phyloP scores from a whole-genome alignment of 1,140 invertebrate species.

The Bombus consobrinus region DNA sequence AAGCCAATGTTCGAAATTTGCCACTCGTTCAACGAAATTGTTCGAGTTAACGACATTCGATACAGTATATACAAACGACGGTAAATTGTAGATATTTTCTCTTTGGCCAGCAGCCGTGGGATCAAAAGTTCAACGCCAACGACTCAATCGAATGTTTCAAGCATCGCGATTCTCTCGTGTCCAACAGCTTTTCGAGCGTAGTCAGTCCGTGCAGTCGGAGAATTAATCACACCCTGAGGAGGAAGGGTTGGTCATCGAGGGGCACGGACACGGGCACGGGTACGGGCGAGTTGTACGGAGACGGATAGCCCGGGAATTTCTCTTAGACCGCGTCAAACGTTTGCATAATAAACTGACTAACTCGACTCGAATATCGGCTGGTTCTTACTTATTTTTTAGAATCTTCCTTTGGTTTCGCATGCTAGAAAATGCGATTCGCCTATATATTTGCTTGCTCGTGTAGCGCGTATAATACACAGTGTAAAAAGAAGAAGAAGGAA shows the following conservation, averaged over 20 bases:
- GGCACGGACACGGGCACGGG: constrained; percentile 1
- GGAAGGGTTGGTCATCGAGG: constrained; percentile 38
- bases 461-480: too few species aligned
- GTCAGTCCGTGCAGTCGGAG: constrained; percentile 33
- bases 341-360: constrained; percentile 41
- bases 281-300: constrained; percentile 30
- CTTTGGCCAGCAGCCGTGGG: too few species aligned
- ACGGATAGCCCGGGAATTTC: constrained; percentile 51
- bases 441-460: too few species aligned
- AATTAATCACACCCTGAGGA: constrained; percentile 57
- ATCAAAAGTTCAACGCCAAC: constrained; percentile 41
- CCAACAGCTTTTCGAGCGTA: constrained; percentile 43
- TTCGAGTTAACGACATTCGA: too few species aligned
- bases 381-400: constrained; percentile 25
- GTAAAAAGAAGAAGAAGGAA: too few species aligned
- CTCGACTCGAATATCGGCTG: constrained; percentile 23
- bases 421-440: too few species aligned
- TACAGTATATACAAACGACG: too few species aligned
- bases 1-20: too few species aligned
- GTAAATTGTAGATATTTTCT: too few species aligned
- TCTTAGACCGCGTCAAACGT: constrained; percentile 48
- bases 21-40: too few species aligned
- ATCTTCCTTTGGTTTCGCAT: background rate
- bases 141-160: constrained; percentile 48
- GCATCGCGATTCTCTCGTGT: constrained; percentile 44